phyloP scores from a whole-genome alignment of 2,797 vertebrate species.

The Cynopterus sphinx region DNA sequence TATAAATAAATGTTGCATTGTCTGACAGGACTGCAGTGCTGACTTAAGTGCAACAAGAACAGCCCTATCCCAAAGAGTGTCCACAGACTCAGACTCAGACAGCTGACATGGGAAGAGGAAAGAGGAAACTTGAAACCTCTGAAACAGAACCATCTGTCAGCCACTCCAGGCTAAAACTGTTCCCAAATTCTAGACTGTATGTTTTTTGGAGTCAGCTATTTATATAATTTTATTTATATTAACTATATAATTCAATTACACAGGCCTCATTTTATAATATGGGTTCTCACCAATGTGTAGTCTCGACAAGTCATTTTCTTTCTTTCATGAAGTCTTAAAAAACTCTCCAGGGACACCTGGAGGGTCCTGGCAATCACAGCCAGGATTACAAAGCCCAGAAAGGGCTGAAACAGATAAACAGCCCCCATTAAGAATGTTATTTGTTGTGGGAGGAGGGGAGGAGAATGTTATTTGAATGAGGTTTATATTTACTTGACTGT shows the following conservation, averaged over 20 bases:
- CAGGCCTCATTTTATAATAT: background rate
- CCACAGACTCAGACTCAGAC: background rate
- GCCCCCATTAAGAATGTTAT: background rate
- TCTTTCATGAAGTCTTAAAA: background rate
- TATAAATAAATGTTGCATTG: background rate
- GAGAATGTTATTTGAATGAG: background rate
- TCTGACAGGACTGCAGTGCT: background rate
- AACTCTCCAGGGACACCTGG: background rate
- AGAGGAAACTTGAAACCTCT: background rate
- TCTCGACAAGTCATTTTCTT: background rate
- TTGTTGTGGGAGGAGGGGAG: background rate
- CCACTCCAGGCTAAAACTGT: background rate
- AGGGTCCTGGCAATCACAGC: background rate
- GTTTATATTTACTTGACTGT: background rate
- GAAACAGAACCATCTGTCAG: background rate
- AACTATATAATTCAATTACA: background rate
- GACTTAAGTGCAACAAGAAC: background rate
- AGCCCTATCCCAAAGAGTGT: background rate
- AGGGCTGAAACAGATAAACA: background rate
- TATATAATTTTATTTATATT: background rate
- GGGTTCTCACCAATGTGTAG: background rate
- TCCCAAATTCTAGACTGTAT: background rate
- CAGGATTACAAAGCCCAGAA: background rate
- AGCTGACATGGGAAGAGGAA: background rate
- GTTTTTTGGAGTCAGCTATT: background rate